Percentiles rank a stretch among this genome's conserved stretches.
phyloP scores from a whole-genome alignment of 2,113 vertebrate genomes.

The Rallus limicola region DNA sequence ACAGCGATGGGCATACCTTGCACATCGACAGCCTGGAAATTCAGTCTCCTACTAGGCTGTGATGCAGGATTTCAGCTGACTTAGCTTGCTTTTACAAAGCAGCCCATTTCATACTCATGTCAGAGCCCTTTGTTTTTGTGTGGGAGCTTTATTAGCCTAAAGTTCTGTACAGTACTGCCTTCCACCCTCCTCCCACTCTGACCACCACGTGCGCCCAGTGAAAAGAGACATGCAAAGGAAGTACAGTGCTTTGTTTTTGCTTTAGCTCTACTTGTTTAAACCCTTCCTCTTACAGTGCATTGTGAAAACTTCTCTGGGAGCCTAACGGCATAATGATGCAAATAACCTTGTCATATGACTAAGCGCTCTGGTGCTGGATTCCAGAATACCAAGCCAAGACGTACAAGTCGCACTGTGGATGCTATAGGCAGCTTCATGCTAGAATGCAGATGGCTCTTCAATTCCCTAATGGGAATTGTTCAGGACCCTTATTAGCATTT shows the following conservation, averaged over 20 bases:
- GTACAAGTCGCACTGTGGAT: background rate
- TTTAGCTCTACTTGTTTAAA: slow-evolving; percentile 1
- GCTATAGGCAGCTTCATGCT: slow-evolving; percentile 17
- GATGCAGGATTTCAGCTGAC: background rate
- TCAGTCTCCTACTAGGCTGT: background rate
- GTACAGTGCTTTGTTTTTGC: background rate
- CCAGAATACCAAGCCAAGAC: background rate
- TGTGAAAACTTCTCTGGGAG: slow-evolving; percentile 27
- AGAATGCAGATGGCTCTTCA: background rate
- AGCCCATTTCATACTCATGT: background rate
- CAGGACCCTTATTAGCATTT: slow-evolving; percentile 6
- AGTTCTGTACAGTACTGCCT: background rate
- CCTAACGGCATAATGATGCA: background rate
- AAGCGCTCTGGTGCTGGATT: background rate
- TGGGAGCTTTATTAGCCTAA: background rate
- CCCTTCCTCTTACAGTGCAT: slow-evolving; percentile 1
- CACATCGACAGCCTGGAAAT: background rate
- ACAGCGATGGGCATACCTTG: fast-evolving
- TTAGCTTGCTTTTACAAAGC: background rate
- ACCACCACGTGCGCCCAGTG: background rate
- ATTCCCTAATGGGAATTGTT: slow-evolving; percentile 25
- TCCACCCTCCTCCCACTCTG: slow-evolving; percentile 33
- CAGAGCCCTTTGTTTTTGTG: background rate
- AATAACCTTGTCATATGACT: slow-evolving; percentile 38
- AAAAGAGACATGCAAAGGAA: slow-evolving; percentile 17